These are phyloP conservation scores for Apostichopus leukothele DNA, from an alignment of 53 echinoderm and acorn worm genomes.

Conservation along the genomic window DNA sequence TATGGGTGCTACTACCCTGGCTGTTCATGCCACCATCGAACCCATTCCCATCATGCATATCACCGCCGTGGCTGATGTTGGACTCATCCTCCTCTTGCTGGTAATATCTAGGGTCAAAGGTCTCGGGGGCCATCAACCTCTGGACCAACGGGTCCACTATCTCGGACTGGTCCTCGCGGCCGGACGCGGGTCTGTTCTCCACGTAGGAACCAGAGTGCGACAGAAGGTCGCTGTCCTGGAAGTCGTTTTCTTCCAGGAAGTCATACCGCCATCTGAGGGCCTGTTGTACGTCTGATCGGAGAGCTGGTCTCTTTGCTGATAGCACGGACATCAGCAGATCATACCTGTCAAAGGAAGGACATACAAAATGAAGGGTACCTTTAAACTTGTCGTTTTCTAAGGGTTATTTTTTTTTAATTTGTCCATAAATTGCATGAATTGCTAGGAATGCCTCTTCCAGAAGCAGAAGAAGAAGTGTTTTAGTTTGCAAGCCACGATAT, in stretches of 20 bases:
- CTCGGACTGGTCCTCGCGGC: not conserved
- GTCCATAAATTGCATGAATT: not conserved
- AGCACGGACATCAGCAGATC: conserved; percentile 54
- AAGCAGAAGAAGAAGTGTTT: too few species aligned
- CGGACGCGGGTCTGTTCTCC: conserved; percentile 16
- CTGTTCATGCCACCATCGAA: conserved; percentile 9
- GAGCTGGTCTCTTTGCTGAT: conserved; percentile 43
- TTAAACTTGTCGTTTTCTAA: not conserved
- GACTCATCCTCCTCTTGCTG: not conserved
- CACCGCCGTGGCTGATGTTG: not conserved
- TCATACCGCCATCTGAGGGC: conserved; percentile 52
- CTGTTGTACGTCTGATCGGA: conserved; percentile 55
- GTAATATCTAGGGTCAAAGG: not conserved
- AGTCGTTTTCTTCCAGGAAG: conserved; percentile 32
- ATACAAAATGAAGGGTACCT: not conserved
- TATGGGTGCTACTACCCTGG: conserved; percentile 22
- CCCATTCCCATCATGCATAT: not conserved
- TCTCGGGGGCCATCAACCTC: not conserved
- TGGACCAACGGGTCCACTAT: conserved; percentile 20
- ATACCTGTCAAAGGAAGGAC: conserved; percentile 43
- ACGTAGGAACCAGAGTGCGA: conserved; percentile 24
- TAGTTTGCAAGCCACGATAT: too few species aligned
- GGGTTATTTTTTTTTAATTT: too few species aligned
- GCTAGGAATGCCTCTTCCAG: not conserved
- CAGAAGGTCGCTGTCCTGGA: conserved; percentile 30